Base-by-base conservation (phyloP, 2,888 invertebrate species). In the Drosophila sordidula region DNA sequence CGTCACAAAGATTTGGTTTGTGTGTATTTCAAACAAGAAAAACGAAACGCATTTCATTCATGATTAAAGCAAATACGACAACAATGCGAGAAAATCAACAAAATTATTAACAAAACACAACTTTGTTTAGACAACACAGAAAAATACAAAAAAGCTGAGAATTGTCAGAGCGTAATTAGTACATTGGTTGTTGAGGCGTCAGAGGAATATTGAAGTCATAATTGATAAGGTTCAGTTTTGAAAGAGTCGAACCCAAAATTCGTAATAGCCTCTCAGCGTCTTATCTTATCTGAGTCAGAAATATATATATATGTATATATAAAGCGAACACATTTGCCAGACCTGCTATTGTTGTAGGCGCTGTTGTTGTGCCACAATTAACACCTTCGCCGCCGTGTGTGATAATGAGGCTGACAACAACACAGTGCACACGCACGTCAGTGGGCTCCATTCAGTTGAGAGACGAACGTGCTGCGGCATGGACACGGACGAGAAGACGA, bases 221-320 rank as follows among this genome's bases (percentile, higher is more conserved):
- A 73, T 78, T 80, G 78, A 78, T 78, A 78, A 77, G 58, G 65
- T 64, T 80, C 46, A 73, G 47, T 68, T 75, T 51, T 55, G 39
- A 49, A 56, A 73, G 59, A 58, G 63, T 16, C 57, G 9, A 58
- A 46, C 25, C 14, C 34, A 65, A 45, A 69, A 70, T 25, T 29
- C 41, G 29, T 38, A 39, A 12, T 46, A 9, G 6, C 25, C 44
- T 41, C 41, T 18, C 56, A 32, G 25, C 44, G 32, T 57, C 26
- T 56, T 78, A 87, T 83, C 88, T 83, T 83, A 83, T 87, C 82
- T 85, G 82, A 87, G 63, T 87, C 80, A 82, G 52, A 69, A 22
- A 62, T 38, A 42, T 45, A 64, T 56, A 66, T 26, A 56, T n/a
- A 74, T 34, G 16, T 3, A 46, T n/a, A 56, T n/a, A 25, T 16